Conservation (phyloP, 2,888 invertebrate genomes). For the Sinelater perroti region DNA sequence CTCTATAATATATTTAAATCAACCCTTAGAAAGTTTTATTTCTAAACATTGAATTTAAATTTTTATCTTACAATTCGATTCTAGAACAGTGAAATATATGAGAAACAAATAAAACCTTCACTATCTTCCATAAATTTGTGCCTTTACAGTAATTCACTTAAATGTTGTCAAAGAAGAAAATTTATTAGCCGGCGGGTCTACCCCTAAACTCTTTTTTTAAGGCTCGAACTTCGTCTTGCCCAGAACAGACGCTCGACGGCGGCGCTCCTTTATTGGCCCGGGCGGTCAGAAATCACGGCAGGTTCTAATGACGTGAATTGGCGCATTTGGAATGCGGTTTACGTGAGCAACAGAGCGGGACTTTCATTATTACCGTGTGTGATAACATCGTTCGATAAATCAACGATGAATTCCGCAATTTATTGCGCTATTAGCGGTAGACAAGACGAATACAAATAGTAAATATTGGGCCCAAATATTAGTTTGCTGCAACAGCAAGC, state of each 20-base stretch:
- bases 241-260: background rate
- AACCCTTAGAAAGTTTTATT: no score
- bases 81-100: no score
- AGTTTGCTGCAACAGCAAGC: conserved; percentile 47
- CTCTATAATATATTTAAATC: no score
- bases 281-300: background rate
- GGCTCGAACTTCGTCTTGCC: no score
- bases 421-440: conserved; percentile 57
- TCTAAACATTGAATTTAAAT: no score
- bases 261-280: background rate
- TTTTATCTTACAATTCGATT: no score
- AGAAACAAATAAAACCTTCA: no score
- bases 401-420: conserved; percentile 56
- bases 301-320: conserved; percentile 6
- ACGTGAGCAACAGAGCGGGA: conserved; percentile 18
- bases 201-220: background rate
- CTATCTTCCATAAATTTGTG: no score
- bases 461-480: conserved; percentile 59
- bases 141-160: background rate
- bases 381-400: conserved; percentile 57
- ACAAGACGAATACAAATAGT: conserved; percentile 57
- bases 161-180: background rate
- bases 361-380: conserved; percentile 39
- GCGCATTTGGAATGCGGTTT: background rate
- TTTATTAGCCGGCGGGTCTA: no score